A percentile compares a stretch with the other conserved stretches of the same genome.
These are phyloP conservation scores for Mimumesa dahlbomi DNA, from an alignment of 2,888 invertebrate genomes.

Conservation along the genomic window DNA sequence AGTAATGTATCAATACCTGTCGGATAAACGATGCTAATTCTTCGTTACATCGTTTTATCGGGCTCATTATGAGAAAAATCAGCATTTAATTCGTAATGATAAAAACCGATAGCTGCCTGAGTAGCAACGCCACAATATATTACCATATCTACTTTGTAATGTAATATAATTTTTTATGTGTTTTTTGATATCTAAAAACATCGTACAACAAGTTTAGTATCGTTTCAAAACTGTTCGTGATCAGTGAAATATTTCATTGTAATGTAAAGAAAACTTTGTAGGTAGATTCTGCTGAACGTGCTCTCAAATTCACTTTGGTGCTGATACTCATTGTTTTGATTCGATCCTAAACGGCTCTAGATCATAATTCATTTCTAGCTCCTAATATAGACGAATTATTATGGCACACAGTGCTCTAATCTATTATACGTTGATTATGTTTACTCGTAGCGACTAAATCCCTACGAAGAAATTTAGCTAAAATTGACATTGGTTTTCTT, in stretches of 20 bases:
- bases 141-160: conserved; percentile 27
- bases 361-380: conserved; percentile 35
- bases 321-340: conserved; percentile 46
- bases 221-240: conserved; percentile 7
- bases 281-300: conserved; percentile 46
- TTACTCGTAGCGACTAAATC: conserved; percentile 10
- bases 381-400: conserved; percentile 15
- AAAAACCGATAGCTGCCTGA: background rate
- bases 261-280: conserved; percentile 45
- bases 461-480: conserved; percentile 40
- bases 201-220: conserved; percentile 16
- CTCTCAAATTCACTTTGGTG: conserved; percentile 43
- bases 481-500: conserved; percentile 44
- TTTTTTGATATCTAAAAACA: conserved; percentile 25
- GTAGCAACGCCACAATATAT: conserved; percentile 13
- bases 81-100: conserved; percentile 33
- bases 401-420: conserved; percentile 25
- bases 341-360: conserved; percentile 36
- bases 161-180: conserved; percentile 38
- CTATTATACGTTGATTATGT: conserved; percentile 32
- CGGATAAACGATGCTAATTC: conserved; percentile 26
- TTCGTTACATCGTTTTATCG: conserved; percentile 21
- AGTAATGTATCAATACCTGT: conserved; percentile 23
- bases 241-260: background rate
- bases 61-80: conserved; percentile 10